phyloP scores from a whole-genome alignment of 2,888 invertebrate genomes.

The Tachina fera region DNA sequence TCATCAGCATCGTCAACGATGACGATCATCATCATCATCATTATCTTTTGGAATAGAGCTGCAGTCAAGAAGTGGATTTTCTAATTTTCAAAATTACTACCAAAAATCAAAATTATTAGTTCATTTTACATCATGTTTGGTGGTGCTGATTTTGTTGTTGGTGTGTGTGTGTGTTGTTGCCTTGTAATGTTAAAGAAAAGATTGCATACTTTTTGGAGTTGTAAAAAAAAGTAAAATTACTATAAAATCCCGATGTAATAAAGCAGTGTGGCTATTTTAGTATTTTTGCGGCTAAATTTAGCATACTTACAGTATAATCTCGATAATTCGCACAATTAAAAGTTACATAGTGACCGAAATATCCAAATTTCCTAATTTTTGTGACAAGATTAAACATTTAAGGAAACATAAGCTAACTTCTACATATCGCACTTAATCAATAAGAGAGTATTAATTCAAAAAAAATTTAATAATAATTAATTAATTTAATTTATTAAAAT shows the following conservation, averaged over 20 bases:
- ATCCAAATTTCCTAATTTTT: too few relatives aligned
- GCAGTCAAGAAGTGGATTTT: neutral
- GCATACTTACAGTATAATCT: too few relatives aligned
- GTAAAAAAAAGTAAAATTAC: neutral
- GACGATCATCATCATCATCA: constrained; percentile 2
- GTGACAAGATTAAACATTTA: too few relatives aligned
- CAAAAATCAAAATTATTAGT: neutral
- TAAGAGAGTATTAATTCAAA: too few relatives aligned
- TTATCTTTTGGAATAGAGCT: neutral
- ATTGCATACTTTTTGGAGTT: neutral
- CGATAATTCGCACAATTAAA: too few relatives aligned
- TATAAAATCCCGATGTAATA: neutral
- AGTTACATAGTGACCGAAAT: too few relatives aligned
- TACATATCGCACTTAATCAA: too few relatives aligned
- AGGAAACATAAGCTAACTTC: too few relatives aligned
- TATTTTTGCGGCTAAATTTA: too few relatives aligned
- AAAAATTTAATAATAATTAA: too few relatives aligned
- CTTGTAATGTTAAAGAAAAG: neutral
- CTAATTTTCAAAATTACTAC: neutral
- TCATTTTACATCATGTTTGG: neutral
- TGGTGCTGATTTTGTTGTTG: neutral
- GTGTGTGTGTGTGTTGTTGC: neutral
- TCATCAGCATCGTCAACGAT: neutral
- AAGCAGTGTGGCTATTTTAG: too few relatives aligned
- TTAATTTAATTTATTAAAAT: too few relatives aligned